Percentiles rank a stretch among this genome's conserved stretches.
phyloP scores from a whole-genome alignment of 1,140 invertebrate genomes.

The Apis mellifera region Amel_HAv3.1 CM009936.2:7764001-7764500 shows the following conservation, averaged over 20 bases:
- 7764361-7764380: constrained; percentile 38
- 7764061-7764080: not conserved
- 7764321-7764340: not conserved
- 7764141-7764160: constrained; percentile 30
- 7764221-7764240: constrained; percentile 3
- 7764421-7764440: not conserved
- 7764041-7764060: too few species aligned
- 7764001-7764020: not conserved
- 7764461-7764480: not conserved
- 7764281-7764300: constrained; percentile 5
- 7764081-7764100: constrained; percentile 18
- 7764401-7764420: not conserved
- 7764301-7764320: too few species aligned
- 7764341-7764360: constrained; percentile 22
- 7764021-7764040: not conserved
- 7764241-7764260: constrained; percentile 18
- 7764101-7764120: constrained; percentile 8
- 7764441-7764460: not conserved
- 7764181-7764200: constrained; percentile 24
- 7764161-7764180: constrained; percentile 8
- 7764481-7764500: not conserved
- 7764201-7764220: not conserved
- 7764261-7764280: constrained; percentile 25
- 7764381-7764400: not conserved
- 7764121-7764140: constrained; percentile 23